phyloP scores from a whole-genome alignment of 2,797 vertebrate species.

The Monodelphis domestica region DNA sequence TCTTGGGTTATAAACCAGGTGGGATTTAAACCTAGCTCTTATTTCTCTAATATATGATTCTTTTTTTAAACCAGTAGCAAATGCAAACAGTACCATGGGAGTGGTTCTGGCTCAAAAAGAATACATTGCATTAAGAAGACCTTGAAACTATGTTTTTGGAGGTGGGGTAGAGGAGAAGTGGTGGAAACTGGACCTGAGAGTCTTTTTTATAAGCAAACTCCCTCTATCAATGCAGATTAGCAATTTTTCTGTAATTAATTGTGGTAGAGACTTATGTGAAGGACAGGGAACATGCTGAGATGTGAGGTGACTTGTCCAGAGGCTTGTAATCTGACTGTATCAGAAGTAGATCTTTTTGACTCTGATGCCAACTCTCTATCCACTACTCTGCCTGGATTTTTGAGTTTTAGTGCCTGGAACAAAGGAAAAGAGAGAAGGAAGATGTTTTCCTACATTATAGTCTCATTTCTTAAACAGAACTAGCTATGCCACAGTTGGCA shows the following conservation, averaged over 20 bases:
- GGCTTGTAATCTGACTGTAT: neutral
- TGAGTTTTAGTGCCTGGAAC: neutral
- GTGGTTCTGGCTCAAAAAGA: slow-evolving; percentile 12
- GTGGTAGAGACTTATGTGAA: neutral
- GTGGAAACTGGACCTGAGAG: neutral
- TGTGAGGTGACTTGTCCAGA: neutral
- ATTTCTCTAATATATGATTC: neutral
- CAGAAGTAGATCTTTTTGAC: neutral
- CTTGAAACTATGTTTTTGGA: neutral
- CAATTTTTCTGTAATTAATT: neutral
- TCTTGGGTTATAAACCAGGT: neutral
- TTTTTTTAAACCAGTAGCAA: neutral
- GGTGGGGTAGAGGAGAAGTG: neutral
- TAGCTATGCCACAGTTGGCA: slow-evolving; percentile 19
- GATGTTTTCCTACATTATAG: slow-evolving; percentile 17
- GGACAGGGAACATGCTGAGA: no score
- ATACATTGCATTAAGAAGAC: slow-evolving; percentile 6
- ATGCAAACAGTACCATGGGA: neutral
- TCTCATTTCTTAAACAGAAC: slow-evolving; percentile 11
- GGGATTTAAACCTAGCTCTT: neutral
- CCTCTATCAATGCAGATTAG: neutral
- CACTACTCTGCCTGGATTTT: neutral
- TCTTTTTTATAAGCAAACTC: neutral
- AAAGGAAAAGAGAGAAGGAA: slow-evolving; percentile 15
- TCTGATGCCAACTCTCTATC: neutral